These are phyloP conservation scores for Platorchestia sp. DNA, from an alignment of 1,140 invertebrate species.

Conservation along the genomic window DNA sequence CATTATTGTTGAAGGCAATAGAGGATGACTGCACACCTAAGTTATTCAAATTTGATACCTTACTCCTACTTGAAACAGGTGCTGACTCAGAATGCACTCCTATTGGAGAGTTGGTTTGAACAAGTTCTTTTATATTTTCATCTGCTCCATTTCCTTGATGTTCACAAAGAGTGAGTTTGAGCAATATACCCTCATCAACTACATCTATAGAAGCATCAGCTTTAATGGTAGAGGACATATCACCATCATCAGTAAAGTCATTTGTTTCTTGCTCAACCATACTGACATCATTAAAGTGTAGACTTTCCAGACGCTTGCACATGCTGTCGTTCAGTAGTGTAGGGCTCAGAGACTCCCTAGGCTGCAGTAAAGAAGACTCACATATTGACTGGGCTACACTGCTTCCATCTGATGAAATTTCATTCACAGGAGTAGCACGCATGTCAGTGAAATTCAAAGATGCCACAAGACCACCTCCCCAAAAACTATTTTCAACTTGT, in stretches of 20 bases:
- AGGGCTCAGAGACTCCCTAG: neutral
- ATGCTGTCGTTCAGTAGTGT: neutral
- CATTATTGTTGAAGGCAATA: neutral
- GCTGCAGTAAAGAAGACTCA: neutral
- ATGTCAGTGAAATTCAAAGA: neutral
- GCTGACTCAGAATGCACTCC: neutral
- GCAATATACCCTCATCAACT: neutral
- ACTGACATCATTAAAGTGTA: neutral
- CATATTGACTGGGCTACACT: neutral
- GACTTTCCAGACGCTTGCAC: neutral
- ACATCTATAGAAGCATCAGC: neutral
- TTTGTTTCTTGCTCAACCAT: neutral
- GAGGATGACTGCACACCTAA: neutral
- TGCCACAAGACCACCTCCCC: neutral
- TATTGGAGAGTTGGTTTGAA: neutral
- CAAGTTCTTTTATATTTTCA: neutral
- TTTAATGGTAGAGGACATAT: neutral
- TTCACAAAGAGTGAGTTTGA: neutral
- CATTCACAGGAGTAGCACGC: neutral
- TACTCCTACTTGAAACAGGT: too few relatives aligned
- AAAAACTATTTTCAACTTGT: neutral
- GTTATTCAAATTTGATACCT: too few relatives aligned
- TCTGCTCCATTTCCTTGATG: neutral
- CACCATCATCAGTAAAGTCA: neutral
- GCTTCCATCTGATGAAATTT: neutral